Percentiles rank a stretch among this genome's conserved stretches.
Evolutionary conservation across 2,888 invertebrate species (phyloP).

Genomic region (Punctoribates punctum): DNA sequence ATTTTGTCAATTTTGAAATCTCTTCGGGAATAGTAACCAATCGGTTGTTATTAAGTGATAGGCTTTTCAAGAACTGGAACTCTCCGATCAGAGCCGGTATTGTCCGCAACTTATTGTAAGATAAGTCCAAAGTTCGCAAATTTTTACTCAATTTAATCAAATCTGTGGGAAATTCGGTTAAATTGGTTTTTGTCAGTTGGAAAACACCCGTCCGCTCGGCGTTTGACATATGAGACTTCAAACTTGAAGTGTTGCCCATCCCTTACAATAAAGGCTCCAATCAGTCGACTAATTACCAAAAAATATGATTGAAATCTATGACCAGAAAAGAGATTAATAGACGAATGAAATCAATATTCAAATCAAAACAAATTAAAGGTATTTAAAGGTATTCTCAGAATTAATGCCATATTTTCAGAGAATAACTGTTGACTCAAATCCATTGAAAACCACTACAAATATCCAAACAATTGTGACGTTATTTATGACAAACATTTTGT

Average conservation of each 20-base stretch:
- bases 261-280: constrained; percentile 32
- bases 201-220: constrained; percentile 93
- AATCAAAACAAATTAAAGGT: no score
- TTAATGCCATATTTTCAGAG: no score
- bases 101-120: constrained; percentile 75
- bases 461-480: background rate
- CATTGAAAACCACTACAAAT: background rate
- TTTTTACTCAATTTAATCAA: constrained; percentile 64
- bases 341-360: no score
- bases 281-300: background rate
- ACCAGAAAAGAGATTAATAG: no score
- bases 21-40: constrained; percentile 57
- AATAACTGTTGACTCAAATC: background rate
- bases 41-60: constrained; percentile 58
- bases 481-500: no score
- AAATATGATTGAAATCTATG: background rate
- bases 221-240: constrained; percentile 88
- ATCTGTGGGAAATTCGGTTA: constrained; percentile 71
- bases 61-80: constrained; percentile 57
- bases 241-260: constrained; percentile 78
- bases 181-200: constrained; percentile 74
- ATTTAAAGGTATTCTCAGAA: no score
- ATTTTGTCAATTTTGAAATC: constrained; percentile 56
- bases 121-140: constrained; percentile 83
- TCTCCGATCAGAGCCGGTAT: constrained; percentile 58